A percentile compares a stretch with the other conserved stretches of the same genome.
These are phyloP conservation scores for Passer montanus DNA, from an alignment of 2,113 vertebrate genomes.

Conservation along the genomic window DNA sequence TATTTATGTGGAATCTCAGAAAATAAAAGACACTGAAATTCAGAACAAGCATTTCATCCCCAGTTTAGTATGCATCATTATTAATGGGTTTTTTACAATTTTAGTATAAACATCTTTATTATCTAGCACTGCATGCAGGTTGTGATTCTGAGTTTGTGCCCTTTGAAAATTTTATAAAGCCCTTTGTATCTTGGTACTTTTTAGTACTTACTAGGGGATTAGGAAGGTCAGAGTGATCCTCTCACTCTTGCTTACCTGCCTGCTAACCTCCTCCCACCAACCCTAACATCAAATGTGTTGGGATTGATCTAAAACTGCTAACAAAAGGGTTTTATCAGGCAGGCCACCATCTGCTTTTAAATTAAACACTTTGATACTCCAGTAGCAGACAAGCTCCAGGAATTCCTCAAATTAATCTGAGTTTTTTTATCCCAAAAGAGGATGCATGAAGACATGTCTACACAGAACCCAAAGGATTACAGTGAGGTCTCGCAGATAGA, in stretches of 20 bases:
- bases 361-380: neutral
- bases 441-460: neutral
- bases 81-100: neutral
- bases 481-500: neutral
- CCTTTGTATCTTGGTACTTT: neutral
- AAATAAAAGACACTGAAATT: neutral
- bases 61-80: neutral
- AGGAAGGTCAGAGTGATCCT: neutral
- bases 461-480: accelerated
- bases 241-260: neutral
- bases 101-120: neutral
- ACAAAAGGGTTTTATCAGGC: neutral
- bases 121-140: neutral
- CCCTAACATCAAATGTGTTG: accelerated
- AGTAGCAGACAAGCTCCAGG: neutral
- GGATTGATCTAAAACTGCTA: neutral
- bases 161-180: neutral
- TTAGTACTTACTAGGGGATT: neutral
- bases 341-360: neutral
- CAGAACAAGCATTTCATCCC: neutral
- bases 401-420: neutral
- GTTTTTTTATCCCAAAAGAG: too few species aligned
- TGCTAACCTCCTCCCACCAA: neutral
- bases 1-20: neutral
- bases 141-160: neutral